Evolutionary conservation across 2,888 invertebrate species (phyloP).

Genomic region (Leptinotarsa peninsularis): DNA sequence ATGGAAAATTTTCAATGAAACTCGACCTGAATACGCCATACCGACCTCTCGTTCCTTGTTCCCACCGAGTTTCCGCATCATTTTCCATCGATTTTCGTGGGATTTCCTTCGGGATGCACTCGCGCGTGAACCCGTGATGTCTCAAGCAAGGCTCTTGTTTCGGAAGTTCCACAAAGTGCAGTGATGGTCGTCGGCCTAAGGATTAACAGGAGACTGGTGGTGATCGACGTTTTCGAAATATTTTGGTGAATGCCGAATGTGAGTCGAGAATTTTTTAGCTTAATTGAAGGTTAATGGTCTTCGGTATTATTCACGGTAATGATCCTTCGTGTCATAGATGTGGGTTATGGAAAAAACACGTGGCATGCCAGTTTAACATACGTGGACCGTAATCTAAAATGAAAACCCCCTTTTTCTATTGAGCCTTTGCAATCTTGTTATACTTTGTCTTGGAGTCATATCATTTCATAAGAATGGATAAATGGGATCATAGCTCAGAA

Average conservation of each 20-base stretch:
- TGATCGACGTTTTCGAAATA: slow-evolving; percentile 51
- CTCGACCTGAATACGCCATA: neutral
- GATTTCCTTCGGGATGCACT: neutral
- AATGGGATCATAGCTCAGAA: too few species aligned
- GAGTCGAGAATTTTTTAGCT: slow-evolving; percentile 15
- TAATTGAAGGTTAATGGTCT: neutral
- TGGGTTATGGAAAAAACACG: too few species aligned
- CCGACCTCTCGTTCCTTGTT: neutral
- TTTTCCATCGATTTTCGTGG: slow-evolving; percentile 24
- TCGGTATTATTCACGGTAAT: neutral
- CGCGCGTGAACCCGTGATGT: slow-evolving; percentile 39
- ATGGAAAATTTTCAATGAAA: slow-evolving; percentile 24
- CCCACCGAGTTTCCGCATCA: neutral
- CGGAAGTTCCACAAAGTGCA: slow-evolving; percentile 42
- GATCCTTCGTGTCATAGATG: neutral
- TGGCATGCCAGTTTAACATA: too few species aligned
- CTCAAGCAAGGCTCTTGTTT: slow-evolving; percentile 27
- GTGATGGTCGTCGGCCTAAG: slow-evolving; percentile 51
- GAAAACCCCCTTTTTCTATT: too few species aligned
- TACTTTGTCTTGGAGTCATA: too few species aligned
- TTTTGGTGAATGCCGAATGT: slow-evolving; percentile 24
- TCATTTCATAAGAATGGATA: too few species aligned
- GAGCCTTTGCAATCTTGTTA: too few species aligned
- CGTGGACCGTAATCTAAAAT: too few species aligned
- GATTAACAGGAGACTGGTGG: slow-evolving; percentile 50